phyloP scores from a whole-genome alignment of 2,113 vertebrate species.

The Cyphomyrus discorhynchus region DNA sequence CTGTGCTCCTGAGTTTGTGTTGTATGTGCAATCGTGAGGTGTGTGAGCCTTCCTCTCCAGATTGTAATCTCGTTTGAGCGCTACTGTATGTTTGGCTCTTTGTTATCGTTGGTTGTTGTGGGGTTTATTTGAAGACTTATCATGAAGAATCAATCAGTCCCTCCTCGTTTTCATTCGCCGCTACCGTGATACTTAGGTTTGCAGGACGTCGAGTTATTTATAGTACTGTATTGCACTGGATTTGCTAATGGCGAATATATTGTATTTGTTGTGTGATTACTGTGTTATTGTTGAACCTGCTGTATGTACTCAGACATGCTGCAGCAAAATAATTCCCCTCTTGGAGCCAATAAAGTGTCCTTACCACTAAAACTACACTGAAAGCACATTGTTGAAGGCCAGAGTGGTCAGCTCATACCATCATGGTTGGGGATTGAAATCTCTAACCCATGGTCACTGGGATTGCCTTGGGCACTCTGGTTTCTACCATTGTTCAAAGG shows the following conservation, averaged over 20 bases:
- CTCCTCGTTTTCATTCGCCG: too few relatives aligned
- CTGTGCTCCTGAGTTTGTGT: too few relatives aligned
- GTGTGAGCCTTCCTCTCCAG: too few relatives aligned
- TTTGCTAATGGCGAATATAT: not conserved
- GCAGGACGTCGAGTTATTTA: not conserved
- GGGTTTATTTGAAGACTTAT: too few relatives aligned
- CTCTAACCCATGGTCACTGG: not conserved
- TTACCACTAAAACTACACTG: not conserved
- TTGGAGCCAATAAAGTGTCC: not conserved
- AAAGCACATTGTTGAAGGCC: not conserved
- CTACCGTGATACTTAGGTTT: too few relatives aligned
- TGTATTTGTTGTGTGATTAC: not conserved
- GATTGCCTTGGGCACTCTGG: not conserved
- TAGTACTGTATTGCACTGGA: not conserved
- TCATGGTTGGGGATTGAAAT: not conserved
- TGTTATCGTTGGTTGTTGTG: too few relatives aligned
- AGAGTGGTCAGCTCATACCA: not conserved
- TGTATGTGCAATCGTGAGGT: too few relatives aligned
- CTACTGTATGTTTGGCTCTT: too few relatives aligned
- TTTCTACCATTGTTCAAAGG: not conserved
- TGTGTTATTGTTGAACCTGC: not conserved
- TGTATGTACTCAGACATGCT: not conserved
- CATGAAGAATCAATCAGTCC: too few relatives aligned
- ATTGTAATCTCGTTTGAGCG: too few relatives aligned
- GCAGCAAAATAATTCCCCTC: not conserved